Base-by-base conservation (phyloP, 30 jellyfish, hydroid and myxozoan genomes). In the Cassiopea andromeda region DNA sequence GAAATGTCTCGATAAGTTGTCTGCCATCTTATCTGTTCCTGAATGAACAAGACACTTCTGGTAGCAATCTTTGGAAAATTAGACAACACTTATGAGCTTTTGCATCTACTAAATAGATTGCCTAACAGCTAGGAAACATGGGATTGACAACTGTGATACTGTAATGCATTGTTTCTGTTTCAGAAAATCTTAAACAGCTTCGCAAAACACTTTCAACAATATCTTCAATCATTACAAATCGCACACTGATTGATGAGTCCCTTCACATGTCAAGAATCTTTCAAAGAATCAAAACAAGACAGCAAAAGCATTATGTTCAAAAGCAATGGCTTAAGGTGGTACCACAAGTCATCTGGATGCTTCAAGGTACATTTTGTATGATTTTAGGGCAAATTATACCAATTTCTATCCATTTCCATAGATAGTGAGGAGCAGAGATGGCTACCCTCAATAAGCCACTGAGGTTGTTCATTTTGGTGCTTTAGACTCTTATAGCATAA, bases 301-400 rank as follows among this genome's bases (percentile, higher is more conserved):
- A 74, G 44, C 92, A 80, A 80, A 81, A 80, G 82, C 72, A 78
- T 2, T 48, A 69, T 18, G 71, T 69, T n/a, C 82, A 77, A 60
- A 80, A 89, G 73, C 91, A 76, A 60, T 78, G 97, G 85, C 77
- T 89, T 73, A 91, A 85, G 8, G 94, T 84, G 48, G 97, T 83
- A 17, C 98, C 96, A 13, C 98, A 89, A 49, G 93, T 94, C 66
- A 85, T 94, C 9, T 94, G 98, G 98, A 80, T 90, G 85, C 77
- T 87, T 90, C 98, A 94, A 85, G 98, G 98, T 94, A 10, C 10
- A 54, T 54, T 27, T 27, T 27, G 64, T 0, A 3, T 54, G 64
- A 54, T 3, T 54, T 54, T 54, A 3, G 12, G 0, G 64, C 64
- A 54, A 10, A 3, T 10, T 54, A 27, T 27, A 27, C 38, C 38